phyloP scores from a whole-genome alignment of 2,888 invertebrate species.

The Gymnoscelis rufifasciata region DNA sequence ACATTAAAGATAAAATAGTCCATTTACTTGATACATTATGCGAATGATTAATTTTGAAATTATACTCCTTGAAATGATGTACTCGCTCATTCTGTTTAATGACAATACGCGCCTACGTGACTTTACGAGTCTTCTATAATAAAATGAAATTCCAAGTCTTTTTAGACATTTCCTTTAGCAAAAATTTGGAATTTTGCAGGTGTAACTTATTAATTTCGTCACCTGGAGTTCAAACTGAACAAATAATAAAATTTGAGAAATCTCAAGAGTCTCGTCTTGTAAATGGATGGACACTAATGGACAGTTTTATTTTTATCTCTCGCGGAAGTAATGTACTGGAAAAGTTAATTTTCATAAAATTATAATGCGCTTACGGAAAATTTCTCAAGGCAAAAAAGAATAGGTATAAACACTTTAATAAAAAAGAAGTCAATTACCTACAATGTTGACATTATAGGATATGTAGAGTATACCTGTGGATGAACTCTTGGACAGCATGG shows the following conservation, averaged over 20 bases:
- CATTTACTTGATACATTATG: background rate
- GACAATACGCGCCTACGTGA: conserved; percentile 20
- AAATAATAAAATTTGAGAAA: conserved; percentile 17
- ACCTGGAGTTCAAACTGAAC: conserved; percentile 21
- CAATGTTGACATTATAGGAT: too few relatives aligned
- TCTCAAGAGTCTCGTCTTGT: conserved; percentile 3
- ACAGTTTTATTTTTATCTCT: background rate
- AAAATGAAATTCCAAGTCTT: conserved; percentile 23
- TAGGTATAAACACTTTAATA: too few relatives aligned
- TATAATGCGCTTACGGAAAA: too few relatives aligned
- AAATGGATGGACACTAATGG: background rate
- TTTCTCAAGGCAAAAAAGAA: too few relatives aligned
- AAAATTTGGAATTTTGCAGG: conserved; percentile 22
- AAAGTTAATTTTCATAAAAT: background rate
- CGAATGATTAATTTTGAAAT: conserved; percentile 9
- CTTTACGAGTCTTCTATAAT: conserved; percentile 15
- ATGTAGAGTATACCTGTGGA: conserved; percentile 67
- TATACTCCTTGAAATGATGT: conserved; percentile 12
- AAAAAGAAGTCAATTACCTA: too few relatives aligned
- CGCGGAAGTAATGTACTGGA: background rate
- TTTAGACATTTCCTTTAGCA: conserved; percentile 14
- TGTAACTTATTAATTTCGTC: conserved; percentile 27
- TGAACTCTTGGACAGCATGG: conserved; percentile 73
- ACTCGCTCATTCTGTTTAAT: conserved; percentile 6
- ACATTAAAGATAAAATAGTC: conserved; percentile 1